Base-by-base conservation (phyloP, 2,888 invertebrate genomes). In the Agriopis aurantiaria region DNA sequence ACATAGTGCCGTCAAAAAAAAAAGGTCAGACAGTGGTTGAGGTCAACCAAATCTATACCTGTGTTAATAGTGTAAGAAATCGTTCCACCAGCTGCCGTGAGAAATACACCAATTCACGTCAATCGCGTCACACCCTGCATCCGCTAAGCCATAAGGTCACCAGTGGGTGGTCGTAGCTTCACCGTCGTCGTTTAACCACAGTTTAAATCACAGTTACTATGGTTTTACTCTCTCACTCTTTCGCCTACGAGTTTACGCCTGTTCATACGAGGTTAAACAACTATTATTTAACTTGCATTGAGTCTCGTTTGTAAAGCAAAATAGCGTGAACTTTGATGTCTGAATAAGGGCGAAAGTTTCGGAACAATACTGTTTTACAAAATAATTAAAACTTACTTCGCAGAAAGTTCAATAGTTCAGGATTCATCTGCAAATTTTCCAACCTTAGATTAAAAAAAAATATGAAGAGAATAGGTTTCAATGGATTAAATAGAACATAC, bases 131-230 rank as follows among this genome's bases (percentile, higher is more conserved):
- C 49, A 71, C 63, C 72, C 75, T 74, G 75, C 75, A 76, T 74
- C 77, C 74, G 78, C 70, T 70, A 61, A 68, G 68, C 65, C 75
- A 74, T 74, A 72, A 74, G 70, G 74, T 70, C 48, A 69, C 75
- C 76, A 76, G 80, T 84, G 85, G 85, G 85, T 85, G 85, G 86
- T 85, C 86, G 82, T 56, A 68, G 71, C 79, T 72, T 77, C 78
- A 77, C 78, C 80, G 77, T 77, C 60, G 61, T 33, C 60, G 60
- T 60, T 60, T 41, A 52, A 43, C 61, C 46, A 58, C 46, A 46
- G 58, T 5, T 58, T 46, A 58, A 48, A 11, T 11, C 4, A 43
- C 23, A 61, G 17, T 52, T 11, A 17, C 43, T 17, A 41, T 43
- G 56, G 17, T 58, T 48, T 58, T 58, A 63, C 57, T 63, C 56